A percentile compares a stretch with the other conserved stretches of the same genome.
Evolutionary conservation across 2,113 vertebrate genomes (phyloP).

Genomic region (Athene noctua): DNA sequence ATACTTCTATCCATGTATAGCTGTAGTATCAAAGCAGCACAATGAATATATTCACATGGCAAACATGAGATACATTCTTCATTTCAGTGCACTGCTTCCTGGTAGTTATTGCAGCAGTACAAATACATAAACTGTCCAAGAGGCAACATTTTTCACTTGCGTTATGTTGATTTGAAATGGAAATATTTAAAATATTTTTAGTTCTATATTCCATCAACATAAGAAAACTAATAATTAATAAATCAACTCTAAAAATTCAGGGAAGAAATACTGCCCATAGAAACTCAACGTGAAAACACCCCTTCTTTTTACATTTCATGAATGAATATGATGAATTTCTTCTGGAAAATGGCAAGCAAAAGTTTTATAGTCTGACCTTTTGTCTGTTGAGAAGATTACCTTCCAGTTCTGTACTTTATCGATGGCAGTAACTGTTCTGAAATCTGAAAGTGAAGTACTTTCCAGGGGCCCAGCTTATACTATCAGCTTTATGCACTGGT

Average conservation of each 20-base stretch:
- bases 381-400: neutral
- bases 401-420: neutral
- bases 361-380: constrained; percentile 57
- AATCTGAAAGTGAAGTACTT: neutral
- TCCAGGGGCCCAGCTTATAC: neutral
- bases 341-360: constrained; percentile 12
- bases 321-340: neutral
- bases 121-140: neutral
- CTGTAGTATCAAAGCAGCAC: neutral
- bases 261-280: neutral
- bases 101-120: neutral
- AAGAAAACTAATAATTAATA: neutral
- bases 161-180: neutral
- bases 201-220: neutral
- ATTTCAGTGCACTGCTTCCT: neutral
- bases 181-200: neutral
- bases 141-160: neutral
- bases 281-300: neutral
- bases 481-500: constrained; percentile 36
- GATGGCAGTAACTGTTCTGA: neutral
- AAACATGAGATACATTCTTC: neutral
- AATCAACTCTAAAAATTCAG: neutral
- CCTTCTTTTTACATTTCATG: neutral
- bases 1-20: neutral
- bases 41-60: neutral